Percentiles rank a stretch among this genome's conserved stretches.
Evolutionary conservation across 2,113 vertebrate species (phyloP).

Genomic region (Lycocorax pyrrhopterus): DNA sequence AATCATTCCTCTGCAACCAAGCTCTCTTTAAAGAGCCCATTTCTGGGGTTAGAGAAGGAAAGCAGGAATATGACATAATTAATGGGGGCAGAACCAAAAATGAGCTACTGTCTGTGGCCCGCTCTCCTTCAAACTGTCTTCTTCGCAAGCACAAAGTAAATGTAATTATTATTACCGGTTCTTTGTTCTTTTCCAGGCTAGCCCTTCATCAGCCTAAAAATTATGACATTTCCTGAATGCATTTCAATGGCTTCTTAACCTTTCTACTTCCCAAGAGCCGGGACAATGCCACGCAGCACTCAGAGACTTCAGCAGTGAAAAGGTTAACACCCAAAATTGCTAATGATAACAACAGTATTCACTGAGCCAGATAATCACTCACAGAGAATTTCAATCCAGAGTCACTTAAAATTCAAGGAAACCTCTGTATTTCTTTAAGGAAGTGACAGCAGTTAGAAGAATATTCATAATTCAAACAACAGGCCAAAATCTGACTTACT

Average conservation of each 20-base stretch:
- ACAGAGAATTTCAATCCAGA: conserved; percentile 29
- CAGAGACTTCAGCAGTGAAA: neutral
- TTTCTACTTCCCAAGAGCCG: neutral
- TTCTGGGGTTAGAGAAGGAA: neutral
- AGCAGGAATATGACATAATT: neutral
- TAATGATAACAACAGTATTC: conserved; percentile 30
- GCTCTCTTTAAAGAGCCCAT: neutral
- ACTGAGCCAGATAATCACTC: conserved; percentile 43
- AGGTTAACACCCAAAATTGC: conserved; percentile 34
- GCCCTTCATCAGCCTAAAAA: conserved; percentile 42
- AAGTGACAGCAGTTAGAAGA: conserved; percentile 26
- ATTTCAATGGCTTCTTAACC: conserved; percentile 26
- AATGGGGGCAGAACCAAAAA: conserved; percentile 3
- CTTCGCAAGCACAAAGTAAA: neutral
- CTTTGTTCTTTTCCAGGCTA: conserved; percentile 23
- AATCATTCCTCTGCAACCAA: neutral
- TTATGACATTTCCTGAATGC: conserved; percentile 15
- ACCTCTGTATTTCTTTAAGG: neutral
- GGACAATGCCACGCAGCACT: neutral
- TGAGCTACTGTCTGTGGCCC: neutral
- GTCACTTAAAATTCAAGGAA: conserved; percentile 43
- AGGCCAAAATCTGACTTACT: neutral
- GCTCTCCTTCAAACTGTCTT: neutral
- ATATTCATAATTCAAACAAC: conserved; percentile 27
- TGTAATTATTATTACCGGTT: neutral